These are phyloP conservation scores for Acanthopagrus latus DNA, from an alignment of 2,797 vertebrate species.

Conservation along the genomic window DNA sequence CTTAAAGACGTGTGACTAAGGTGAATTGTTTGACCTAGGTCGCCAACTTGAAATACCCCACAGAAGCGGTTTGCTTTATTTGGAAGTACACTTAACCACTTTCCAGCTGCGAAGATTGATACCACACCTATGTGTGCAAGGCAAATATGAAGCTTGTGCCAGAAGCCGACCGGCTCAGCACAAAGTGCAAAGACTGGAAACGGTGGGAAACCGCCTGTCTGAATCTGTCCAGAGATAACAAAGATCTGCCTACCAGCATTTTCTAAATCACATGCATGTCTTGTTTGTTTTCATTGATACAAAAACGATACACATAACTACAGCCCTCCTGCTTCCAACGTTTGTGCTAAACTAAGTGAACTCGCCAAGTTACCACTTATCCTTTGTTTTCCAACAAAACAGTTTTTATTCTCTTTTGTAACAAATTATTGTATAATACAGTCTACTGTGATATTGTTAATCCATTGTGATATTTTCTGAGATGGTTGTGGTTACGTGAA, in stretches of 20 bases:
- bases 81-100: not conserved
- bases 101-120: not conserved
- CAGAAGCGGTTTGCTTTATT: not conserved
- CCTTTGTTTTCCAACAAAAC: no score
- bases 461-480: no score
- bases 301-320: no score
- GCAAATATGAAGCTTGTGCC: not conserved
- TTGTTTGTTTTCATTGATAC: not conserved
- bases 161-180: not conserved
- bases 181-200: not conserved
- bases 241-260: not conserved
- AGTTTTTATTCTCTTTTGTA: no score
- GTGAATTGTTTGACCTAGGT: not conserved
- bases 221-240: not conserved
- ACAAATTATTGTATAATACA: no score
- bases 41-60: not conserved
- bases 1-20: not conserved
- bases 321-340: no score
- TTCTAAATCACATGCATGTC: not conserved
- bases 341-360: no score
- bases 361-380: no score
- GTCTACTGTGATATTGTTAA: no score
- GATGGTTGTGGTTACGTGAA: no score
- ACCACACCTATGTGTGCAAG: not conserved
- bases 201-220: not conserved